Conservation (phyloP, 2,113 vertebrate species). For the Petrocephalus microphthalmus region DNA sequence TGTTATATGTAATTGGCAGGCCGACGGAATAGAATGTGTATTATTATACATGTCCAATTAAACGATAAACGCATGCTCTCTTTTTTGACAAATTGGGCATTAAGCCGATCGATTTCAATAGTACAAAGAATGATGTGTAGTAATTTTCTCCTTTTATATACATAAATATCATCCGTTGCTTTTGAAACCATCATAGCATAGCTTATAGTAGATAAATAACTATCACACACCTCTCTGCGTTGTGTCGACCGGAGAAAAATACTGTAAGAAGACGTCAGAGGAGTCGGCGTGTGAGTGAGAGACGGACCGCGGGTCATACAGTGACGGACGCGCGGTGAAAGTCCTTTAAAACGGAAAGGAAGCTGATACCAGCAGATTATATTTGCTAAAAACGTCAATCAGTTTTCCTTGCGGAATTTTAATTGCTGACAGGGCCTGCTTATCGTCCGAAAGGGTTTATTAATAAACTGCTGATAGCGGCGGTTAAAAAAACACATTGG, state of each 20-base stretch:
- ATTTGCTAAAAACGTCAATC: conserved; percentile 51
- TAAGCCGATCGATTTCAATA: background rate
- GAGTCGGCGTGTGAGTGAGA: conserved; percentile 2
- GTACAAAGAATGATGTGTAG: background rate
- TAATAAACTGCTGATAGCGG: conserved; percentile 58
- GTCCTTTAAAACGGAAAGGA: conserved; percentile 46
- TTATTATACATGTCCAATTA: background rate
- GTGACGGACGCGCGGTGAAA: conserved; percentile 31
- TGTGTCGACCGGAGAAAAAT: conserved; percentile 32
- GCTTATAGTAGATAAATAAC: background rate
- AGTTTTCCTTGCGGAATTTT: conserved; percentile 61
- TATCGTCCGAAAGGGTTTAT: conserved; percentile 54
- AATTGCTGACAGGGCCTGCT: conserved; percentile 52
- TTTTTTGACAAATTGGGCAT: background rate
- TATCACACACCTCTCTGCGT: conserved; percentile 31
- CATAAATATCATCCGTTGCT: background rate
- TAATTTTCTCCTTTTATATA: background rate
- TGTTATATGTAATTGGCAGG: background rate
- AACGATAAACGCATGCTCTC: background rate
- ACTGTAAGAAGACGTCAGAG: background rate
- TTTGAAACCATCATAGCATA: background rate
- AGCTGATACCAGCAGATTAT: conserved; percentile 55
- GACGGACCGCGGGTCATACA: conserved; percentile 1
- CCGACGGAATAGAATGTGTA: background rate
- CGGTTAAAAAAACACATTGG: conserved; percentile 19